Conservation (phyloP, 2,888 invertebrate species). For the Nezara viridula region DNA sequence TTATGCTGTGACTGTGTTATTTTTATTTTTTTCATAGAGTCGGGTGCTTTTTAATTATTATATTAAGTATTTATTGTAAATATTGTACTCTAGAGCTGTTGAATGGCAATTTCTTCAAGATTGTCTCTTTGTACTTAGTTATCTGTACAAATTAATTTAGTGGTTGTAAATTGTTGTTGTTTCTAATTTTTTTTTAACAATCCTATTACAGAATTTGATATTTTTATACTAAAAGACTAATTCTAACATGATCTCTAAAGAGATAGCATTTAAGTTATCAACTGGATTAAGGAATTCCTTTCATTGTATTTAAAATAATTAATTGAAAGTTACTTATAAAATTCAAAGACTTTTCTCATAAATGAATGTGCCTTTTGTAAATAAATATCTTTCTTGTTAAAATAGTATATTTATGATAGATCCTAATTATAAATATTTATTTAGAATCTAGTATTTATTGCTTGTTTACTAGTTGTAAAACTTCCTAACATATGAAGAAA, state of each 20-base stretch:
- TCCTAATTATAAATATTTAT: slow-evolving; percentile 52
- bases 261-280: slow-evolving; percentile 51
- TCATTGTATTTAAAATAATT: not conserved
- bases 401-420: slow-evolving; percentile 36
- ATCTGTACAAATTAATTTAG: slow-evolving; percentile 57
- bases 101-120: slow-evolving; percentile 32
- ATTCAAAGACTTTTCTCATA: slow-evolving; percentile 43
- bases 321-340: slow-evolving; percentile 1
- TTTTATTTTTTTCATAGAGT: slow-evolving; percentile 33
- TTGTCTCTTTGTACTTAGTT: slow-evolving; percentile 55
- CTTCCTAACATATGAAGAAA: slow-evolving; percentile 38
- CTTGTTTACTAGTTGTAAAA: slow-evolving; percentile 51
- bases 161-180: slow-evolving; percentile 56
- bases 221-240: slow-evolving; percentile 60
- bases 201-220: slow-evolving; percentile 24
- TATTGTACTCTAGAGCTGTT: slow-evolving; percentile 43
- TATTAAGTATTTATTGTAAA: slow-evolving; percentile 57
- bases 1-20: slow-evolving; percentile 56
- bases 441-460: slow-evolving; percentile 57
- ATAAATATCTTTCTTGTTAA: slow-evolving; percentile 41
- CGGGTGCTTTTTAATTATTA: slow-evolving; percentile 55
- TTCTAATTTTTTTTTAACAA: not conserved
- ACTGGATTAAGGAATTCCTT: not conserved
- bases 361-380: slow-evolving; percentile 50
- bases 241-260: slow-evolving; percentile 59